Conservation (phyloP, 92 coral and sea anemone species). For the Chrysogorgia sp. region DNA sequence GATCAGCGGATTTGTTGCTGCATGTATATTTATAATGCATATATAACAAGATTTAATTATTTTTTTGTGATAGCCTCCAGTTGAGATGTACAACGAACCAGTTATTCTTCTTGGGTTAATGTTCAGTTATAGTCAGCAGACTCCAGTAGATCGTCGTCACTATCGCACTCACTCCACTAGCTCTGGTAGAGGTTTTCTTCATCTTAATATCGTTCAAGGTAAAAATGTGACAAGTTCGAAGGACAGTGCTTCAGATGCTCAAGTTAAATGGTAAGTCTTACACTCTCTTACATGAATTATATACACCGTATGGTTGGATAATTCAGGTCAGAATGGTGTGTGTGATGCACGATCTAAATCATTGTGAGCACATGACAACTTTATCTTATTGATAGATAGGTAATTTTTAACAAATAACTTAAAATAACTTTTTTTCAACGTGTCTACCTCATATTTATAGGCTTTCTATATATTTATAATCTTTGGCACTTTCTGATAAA, state of each 20-base stretch:
- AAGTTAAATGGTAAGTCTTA: conserved; percentile 78
- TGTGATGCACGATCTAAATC: too few relatives aligned
- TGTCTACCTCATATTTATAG: too few relatives aligned
- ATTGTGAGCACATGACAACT: too few relatives aligned
- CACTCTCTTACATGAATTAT: background rate
- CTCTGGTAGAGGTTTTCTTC: conserved; percentile 86
- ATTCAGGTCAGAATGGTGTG: too few relatives aligned
- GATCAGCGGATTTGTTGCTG: too few relatives aligned
- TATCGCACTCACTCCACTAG: conserved; percentile 75
- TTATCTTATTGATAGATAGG: too few relatives aligned
- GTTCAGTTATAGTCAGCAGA: conserved; percentile 95
- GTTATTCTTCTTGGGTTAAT: conserved; percentile 87
- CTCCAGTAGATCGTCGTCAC: conserved; percentile 83
- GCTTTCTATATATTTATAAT: too few relatives aligned
- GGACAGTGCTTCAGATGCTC: conserved; percentile 60
- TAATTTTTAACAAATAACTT: too few relatives aligned
- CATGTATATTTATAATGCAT: background rate
- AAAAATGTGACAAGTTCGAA: conserved; percentile 69
- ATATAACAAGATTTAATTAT: background rate
- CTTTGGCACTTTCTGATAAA: too few relatives aligned
- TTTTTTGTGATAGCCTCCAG: conserved; percentile 61
- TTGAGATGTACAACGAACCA: conserved; percentile 76
- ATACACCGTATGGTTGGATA: too few relatives aligned
- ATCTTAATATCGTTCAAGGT: conserved; percentile 81
- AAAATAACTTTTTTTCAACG: too few relatives aligned